A percentile compares a stretch with the other conserved stretches of the same genome.
phyloP scores from a whole-genome alignment of 2,797 vertebrate genomes.

The Rousettus madagascariensis region DNA sequence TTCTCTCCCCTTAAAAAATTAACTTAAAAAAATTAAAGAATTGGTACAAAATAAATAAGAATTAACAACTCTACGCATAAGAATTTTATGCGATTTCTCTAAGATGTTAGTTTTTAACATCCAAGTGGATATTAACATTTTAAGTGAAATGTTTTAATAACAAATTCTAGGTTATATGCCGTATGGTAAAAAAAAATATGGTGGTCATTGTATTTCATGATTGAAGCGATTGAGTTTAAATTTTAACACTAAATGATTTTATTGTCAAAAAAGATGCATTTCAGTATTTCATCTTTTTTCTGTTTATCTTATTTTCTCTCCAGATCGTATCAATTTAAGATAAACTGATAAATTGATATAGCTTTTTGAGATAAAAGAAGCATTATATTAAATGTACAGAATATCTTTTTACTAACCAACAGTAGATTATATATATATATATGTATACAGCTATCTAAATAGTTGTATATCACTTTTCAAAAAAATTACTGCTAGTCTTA shows the following conservation, averaged over 20 bases:
- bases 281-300: background rate
- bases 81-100: background rate
- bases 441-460: background rate
- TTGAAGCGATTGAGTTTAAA: background rate
- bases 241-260: conserved; percentile 4
- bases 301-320: conserved; percentile 14
- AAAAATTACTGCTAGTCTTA: background rate
- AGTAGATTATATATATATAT: background rate
- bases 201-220: background rate
- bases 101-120: background rate
- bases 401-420: background rate
- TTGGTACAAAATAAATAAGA: conserved; percentile 19
- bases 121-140: background rate
- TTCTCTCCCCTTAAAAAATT: background rate
- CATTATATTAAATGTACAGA: background rate
- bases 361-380: conserved; percentile 27
- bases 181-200: background rate
- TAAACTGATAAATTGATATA: background rate
- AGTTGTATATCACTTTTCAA: background rate
- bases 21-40: background rate
- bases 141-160: conserved; percentile 44
- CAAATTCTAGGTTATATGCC: background rate
- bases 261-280: background rate
- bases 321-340: background rate
- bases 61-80: background rate